Conservation (phyloP, 2,797 vertebrate species). For the Trachops cirrhosus region DNA sequence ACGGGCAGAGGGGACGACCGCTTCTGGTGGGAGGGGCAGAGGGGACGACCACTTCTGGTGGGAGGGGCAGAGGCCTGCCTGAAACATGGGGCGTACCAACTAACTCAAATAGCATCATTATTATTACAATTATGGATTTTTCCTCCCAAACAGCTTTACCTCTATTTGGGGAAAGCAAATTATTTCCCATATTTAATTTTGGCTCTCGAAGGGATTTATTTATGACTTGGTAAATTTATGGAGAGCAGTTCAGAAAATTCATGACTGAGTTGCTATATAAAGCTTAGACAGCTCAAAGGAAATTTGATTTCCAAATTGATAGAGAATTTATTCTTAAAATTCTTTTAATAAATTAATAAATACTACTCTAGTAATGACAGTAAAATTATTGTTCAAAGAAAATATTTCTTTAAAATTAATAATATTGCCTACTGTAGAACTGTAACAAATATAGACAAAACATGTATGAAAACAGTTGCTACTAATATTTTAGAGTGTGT, state of each 20-base stretch:
- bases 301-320: constrained; percentile 33
- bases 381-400: not conserved
- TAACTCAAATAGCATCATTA: not conserved
- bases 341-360: not conserved
- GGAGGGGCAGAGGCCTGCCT: not conserved
- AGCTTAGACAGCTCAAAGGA: not conserved
- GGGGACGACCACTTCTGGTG: not conserved
- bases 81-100: not conserved
- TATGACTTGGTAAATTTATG: not conserved
- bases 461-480: not conserved
- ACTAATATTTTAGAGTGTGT: not conserved
- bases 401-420: not conserved
- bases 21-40: too few relatives aligned
- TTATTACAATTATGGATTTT: not conserved
- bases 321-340: not conserved
- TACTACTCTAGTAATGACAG: not conserved
- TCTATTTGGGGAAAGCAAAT: not conserved
- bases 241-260: constrained; percentile 13
- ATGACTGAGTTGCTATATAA: not conserved
- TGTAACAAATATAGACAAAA: not conserved
- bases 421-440: not conserved
- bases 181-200: not conserved
- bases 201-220: not conserved
- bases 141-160: not conserved
- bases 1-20: not conserved